Conservation (phyloP, 2,113 vertebrate genomes). For the Elanoides forficatus region DNA sequence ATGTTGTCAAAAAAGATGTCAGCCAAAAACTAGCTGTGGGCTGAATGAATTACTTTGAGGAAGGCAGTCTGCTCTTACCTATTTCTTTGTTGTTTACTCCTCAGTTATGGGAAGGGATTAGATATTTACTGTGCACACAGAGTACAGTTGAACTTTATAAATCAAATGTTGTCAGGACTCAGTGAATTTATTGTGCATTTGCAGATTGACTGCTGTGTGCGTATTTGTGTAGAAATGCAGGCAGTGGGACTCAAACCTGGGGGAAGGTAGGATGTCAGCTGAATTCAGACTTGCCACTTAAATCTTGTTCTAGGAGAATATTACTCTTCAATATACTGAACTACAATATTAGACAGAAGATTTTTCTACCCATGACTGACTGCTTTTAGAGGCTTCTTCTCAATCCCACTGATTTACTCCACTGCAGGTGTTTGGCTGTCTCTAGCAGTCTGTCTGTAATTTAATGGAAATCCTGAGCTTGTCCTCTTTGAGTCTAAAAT, state of each 20-base stretch:
- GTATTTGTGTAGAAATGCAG: neutral
- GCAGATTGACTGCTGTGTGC: neutral
- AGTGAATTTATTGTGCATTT: neutral
- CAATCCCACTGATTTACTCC: neutral
- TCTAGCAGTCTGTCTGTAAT: neutral
- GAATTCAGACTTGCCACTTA: neutral
- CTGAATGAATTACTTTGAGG: neutral
- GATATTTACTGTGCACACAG: neutral
- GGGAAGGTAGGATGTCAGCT: neutral
- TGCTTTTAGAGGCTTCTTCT: neutral
- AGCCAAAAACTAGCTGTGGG: neutral
- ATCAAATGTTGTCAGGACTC: neutral
- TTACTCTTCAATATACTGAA: neutral
- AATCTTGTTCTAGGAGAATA: neutral
- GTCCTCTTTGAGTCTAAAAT: neutral
- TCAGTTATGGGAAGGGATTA: neutral
- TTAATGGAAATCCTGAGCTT: neutral
- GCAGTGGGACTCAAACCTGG: neutral
- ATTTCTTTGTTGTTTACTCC: neutral
- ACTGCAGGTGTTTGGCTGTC: neutral
- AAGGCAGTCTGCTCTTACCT: neutral
- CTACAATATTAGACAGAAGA: neutral
- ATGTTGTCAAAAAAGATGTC: neutral
- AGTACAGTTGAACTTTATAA: constrained; percentile 1
- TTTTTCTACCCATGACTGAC: neutral